Evolutionary conservation across 2,113 vertebrate species (phyloP), one percentile per base, ranked within the genome.

Genomic region (Syngnathus floridae): DNA sequence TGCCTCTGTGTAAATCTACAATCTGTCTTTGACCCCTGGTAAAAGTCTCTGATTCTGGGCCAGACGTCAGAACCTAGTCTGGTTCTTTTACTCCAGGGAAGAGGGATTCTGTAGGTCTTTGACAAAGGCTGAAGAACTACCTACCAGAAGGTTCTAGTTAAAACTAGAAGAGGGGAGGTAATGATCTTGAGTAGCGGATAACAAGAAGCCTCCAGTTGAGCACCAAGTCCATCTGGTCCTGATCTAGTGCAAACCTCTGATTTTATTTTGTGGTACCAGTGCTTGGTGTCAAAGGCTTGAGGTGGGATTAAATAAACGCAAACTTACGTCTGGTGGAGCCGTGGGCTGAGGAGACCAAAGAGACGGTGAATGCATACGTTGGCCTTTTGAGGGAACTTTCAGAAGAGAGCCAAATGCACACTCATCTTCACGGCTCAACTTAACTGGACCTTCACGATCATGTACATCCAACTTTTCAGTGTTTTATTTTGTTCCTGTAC

Each of bases 241-340:
- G 22, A 51, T 65, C 17, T 35, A 31, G 26, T 31, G 26, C 26
- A 26, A 26, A 2, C 26, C 26, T 31, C 26, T 31, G 26, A 57
- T 36, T 8, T 36, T 8, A 58, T 36, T 56, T 17, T 16, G 37
- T 26, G 46, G 37, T 5, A 21, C 64, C 67, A 13, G 61, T 71
- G 81, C 73, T 72, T 61, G 21, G 26, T 0, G 62, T 46, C 64
- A 65, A 65, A 0, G 14, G 68, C 64, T 38, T 43, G 2, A 4
- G 64, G 21, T 65, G 59, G 46, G 67, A 65, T n/a, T 59, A 5
- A 59, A 59, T 10, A 65, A 66, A n/a, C 19, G 61, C 64, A 64
- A 51, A 88, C 86, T 86, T 86, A 86, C 84, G 75, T 82, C 74
- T 78, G 66, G 69, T 66, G 2, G 80, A 64, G 38, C 72, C 51